Base-by-base conservation (phyloP, 2,797 vertebrate genomes). In the Pseudotriccus pelzelni region DNA sequence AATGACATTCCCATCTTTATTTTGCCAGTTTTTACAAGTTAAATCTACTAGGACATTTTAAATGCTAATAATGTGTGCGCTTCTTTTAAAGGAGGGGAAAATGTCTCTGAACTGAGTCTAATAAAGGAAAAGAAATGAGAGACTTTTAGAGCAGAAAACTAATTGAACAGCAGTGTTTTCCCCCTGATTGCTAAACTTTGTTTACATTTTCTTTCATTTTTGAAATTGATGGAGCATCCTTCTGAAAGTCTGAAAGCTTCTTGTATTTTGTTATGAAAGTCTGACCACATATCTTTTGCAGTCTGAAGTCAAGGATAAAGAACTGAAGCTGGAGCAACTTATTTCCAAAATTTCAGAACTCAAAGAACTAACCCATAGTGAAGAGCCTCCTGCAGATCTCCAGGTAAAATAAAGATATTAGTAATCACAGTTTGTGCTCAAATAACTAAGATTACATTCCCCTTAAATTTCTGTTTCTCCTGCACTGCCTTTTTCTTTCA, bases 331-430 rank as follows among this genome's bases (percentile, higher is more conserved):
- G 92, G 98, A 99, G 80, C 96, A 97, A 34, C 97, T 99, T 93
- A 98, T 98, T 96, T 98, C 97, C 85, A 99, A 99, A 97, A 97
- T 99, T 96, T 97, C 93, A 34, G 97, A 99, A 55, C 98, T 99
- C 56, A 99, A 98, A 97, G 98, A 99, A 78, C 89, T 98, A 87
- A 98, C 98, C 8, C 98, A 98, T 81, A 98, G 98, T 92, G 98
- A 98, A 91, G 98, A 99, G 94, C 98, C 98, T 37, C 98, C 99
- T 5, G 96, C 98, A 97, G 98, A 99, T 86, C 99, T 99, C 93
- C 99, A 99, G 99, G 99, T 99, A 97, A 97, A 94, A 58, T n/a
- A 58, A 84, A 50, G 28, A 75, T 39, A 37, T 13, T 76, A 7
- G 6, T 67, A 63, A 62, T 49, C n/a, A 53, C 8, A 70, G 32